Evolutionary conservation across 2,113 vertebrate species (phyloP), one percentile per base, ranked within the genome.

Genomic region (Myotis lucifugus): DNA sequence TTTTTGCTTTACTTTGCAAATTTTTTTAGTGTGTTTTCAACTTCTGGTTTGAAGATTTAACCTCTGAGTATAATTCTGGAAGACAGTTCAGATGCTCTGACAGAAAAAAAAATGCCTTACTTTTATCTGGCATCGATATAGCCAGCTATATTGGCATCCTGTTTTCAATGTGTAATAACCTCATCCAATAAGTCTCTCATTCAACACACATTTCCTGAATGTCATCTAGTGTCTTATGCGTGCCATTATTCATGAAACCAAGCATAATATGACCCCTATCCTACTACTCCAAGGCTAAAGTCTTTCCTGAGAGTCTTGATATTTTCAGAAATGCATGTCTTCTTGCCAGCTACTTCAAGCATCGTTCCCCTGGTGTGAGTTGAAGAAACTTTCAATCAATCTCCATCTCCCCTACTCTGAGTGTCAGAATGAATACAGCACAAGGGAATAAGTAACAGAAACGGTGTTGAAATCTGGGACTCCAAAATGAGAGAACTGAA

Each of bases 31-130:
- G n/a, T 13, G 12, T 84, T 96, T 96, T 76, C 42, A 70, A 87
- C 40, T 94, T 83, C 88, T 93, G 21, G 7, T 72, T 90, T 89
- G 67, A 87, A 86, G 79, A 93, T 25, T 84, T 3, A 18, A n/a
- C 91, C 83, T 93, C 54, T 64, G 34, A 84, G 59, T 79, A 86
- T 93, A 95, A 94, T 87, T 89, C 37, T 91, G 52, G 46, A 90
- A 95, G 59, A 73, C 21, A 56, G 9, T 27, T 67, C 54, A 42
- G 64, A 78, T 93, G 61, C 70, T 84, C 52, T 82, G 8, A 96
- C 21, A 78, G 72, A 64, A 25, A 34, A n/a, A 59, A 61, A 29
- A n/a, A 50, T 27, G 27, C 8, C 85, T 93, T 67, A 56, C 67
- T 85, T 87, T 78, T 88, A 88, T 77, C 48, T 82, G 40, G 40